phyloP scores from a whole-genome alignment of 2,888 invertebrate species.

The Taphrorychus bicolor region DNA sequence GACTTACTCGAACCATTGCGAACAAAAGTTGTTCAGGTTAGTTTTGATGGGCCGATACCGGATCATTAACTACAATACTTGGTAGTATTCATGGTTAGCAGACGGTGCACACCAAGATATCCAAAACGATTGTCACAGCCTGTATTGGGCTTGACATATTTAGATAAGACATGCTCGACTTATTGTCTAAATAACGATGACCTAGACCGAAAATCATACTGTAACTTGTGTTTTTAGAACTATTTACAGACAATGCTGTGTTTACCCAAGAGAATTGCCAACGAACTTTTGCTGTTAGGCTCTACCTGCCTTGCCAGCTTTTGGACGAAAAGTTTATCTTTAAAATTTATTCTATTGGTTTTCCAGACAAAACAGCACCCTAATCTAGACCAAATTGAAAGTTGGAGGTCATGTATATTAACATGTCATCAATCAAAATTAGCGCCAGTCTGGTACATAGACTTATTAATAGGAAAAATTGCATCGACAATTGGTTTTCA shows the following conservation, averaged over 20 bases:
- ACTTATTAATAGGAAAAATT: neutral
- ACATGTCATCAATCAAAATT: slow-evolving; percentile 3
- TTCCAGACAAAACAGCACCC: neutral
- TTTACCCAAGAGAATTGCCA: neutral
- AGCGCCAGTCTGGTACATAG: neutral
- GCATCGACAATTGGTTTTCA: slow-evolving; percentile 10
- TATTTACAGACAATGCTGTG: neutral
- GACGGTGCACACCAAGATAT: no score
- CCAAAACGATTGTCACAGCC: no score
- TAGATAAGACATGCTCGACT: neutral
- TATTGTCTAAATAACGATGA: neutral
- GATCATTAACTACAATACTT: no score
- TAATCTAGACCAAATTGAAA: neutral
- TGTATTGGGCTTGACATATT: neutral
- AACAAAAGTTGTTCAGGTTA: no score
- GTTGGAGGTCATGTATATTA: neutral
- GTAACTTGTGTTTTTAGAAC: neutral
- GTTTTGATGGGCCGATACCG: no score
- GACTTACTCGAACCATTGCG: no score
- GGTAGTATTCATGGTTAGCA: no score
- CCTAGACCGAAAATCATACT: slow-evolving; percentile 1
- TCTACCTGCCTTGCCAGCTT: no score
- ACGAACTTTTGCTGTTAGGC: no score
- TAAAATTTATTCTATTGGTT: no score
- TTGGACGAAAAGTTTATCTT: no score